Conservation (phyloP, 1,140 invertebrate species). For the Trinorchestia longiramus region DNA sequence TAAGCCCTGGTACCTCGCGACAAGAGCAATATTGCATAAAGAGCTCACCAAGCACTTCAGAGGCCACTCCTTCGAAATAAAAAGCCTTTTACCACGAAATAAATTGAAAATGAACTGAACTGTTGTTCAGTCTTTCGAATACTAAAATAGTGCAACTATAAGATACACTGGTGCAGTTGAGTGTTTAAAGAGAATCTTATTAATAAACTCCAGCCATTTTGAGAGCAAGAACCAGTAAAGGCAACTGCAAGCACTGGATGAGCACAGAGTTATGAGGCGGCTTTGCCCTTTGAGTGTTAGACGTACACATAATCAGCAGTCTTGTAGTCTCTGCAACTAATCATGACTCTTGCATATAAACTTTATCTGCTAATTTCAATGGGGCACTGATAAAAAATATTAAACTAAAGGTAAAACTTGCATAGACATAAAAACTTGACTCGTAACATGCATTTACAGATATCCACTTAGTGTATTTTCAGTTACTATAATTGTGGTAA, state of each 20-base stretch:
- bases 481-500: not conserved
- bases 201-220: too few species aligned
- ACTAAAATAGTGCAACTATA: too few species aligned
- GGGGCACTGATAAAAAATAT: not conserved
- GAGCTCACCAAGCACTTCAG: too few species aligned
- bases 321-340: not conserved
- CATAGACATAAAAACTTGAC: not conserved
- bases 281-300: not conserved
- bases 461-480: not conserved
- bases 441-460: not conserved
- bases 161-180: too few species aligned
- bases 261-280: not conserved
- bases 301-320: not conserved
- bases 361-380: not conserved
- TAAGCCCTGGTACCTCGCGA: too few species aligned
- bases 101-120: too few species aligned
- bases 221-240: not conserved
- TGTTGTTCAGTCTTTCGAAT: too few species aligned
- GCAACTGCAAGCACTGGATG: not conserved
- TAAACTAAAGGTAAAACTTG: not conserved
- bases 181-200: too few species aligned
- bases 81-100: too few species aligned
- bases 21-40: too few species aligned
- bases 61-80: too few species aligned
- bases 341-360: not conserved